Base-by-base conservation (phyloP, 2,113 vertebrate species). In the Rhipidura dahli region DNA sequence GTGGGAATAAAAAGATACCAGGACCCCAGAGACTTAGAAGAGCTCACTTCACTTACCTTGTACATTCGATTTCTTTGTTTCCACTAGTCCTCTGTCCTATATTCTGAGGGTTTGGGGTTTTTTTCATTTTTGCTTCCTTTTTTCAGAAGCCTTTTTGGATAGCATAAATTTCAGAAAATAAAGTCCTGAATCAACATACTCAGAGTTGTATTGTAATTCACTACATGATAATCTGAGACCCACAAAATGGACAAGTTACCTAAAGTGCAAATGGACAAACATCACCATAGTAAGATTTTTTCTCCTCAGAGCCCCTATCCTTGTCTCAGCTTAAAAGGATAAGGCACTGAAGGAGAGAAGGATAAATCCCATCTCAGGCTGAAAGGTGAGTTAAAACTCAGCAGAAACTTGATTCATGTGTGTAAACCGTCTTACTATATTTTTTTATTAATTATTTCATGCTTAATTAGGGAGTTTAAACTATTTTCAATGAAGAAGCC, bases 301-400 rank as follows among this genome's bases (percentile, higher is more conserved):
- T 11, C 3, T 7, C 6, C 15, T 86, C 28, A 65, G 19, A 50
- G 2, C 1, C 3, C 4, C 4, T 7, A 26, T n/a, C 21, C 5
- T 17, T 37, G 8, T 65, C 21, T 35, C 59, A 83, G 31, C 2
- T 57, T 23, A 57, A 42, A 42, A 76, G 7, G 11, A 37, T 53
- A 54, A 84, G 30, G 5, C 26, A 73, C 15, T 49, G 35, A 87
- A 35, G 37, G 3, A 26, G 22, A 77, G 35, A 76, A 89, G 26
- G 23, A 42, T 53, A 72, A 92, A 90, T 33, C 3, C 1, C 4
- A 15, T 86, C 7, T 23, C 27, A 81, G 64, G 17, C 21, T 70
- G n/a, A 66, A 3, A 42, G 9, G 9, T 9, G 10, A 79, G 37
- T 35, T 61, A 57, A 80, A 93, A 79, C 19, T 77, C 53, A 11